Conservation (phyloP, 2,797 vertebrate genomes). For the Lophius americanus region DNA sequence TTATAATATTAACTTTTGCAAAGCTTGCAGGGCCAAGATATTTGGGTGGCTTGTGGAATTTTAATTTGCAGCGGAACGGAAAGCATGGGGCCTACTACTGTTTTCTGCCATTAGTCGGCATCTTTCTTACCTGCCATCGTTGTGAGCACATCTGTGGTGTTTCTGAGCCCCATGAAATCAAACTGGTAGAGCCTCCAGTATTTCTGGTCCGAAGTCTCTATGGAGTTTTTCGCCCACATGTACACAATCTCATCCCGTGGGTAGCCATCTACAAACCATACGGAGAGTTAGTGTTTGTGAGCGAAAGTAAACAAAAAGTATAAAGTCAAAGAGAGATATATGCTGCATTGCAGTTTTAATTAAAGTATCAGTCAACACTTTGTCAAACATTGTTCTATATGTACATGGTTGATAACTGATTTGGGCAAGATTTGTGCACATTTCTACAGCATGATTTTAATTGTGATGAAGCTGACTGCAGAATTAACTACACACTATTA, state of each 20-base stretch:
- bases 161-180: constrained; percentile 96
- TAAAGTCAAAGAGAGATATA: constrained; percentile 5
- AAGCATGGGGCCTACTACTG: too few relatives aligned
- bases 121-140: constrained; percentile 88
- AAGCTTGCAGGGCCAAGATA: not conserved
- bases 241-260: constrained; percentile 96
- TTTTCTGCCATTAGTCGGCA: not conserved
- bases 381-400: too few relatives aligned
- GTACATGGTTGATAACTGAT: constrained; percentile 25
- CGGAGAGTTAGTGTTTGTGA: not conserved
- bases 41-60: too few relatives aligned
- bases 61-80: not conserved
- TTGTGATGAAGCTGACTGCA: constrained; percentile 25
- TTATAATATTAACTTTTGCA: constrained; percentile 38
- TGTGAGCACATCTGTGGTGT: constrained; percentile 89
- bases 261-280: constrained; percentile 89
- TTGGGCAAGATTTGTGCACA: constrained; percentile 40
- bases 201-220: constrained; percentile 94
- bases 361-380: not conserved
- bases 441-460: constrained; percentile 29
- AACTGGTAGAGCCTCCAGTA: constrained; percentile 98
- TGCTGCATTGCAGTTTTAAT: constrained; percentile 42
- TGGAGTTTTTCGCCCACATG: constrained; percentile 93
- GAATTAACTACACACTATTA: constrained; percentile 1
- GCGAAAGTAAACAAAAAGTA: not conserved